phyloP scores from a whole-genome alignment of 1,140 invertebrate genomes.

The Dinoponera quadriceps region DNA sequence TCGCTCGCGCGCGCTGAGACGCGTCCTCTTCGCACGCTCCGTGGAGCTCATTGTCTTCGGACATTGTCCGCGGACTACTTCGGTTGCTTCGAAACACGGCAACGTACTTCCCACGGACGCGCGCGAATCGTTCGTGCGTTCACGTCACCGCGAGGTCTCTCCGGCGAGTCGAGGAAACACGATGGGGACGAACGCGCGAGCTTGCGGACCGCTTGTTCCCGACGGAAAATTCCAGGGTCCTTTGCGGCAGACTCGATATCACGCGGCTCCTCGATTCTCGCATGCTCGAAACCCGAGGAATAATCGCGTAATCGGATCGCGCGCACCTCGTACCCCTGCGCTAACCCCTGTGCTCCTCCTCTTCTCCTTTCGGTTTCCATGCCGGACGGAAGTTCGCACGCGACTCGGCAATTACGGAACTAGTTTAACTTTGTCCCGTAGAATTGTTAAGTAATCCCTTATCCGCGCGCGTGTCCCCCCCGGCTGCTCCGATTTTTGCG shows the following conservation, averaged over 20 bases:
- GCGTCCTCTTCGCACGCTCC: no score
- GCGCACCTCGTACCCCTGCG: background rate
- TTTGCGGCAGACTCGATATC: constrained; percentile 43
- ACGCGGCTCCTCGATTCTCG: constrained; percentile 25
- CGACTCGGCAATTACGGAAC: constrained; percentile 62
- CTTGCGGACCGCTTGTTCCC: constrained; percentile 19
- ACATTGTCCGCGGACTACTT: no score
- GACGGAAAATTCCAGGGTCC: constrained; percentile 24
- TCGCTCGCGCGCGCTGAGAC: background rate
- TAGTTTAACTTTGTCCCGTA: constrained; percentile 60
- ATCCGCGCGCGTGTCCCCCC: background rate
- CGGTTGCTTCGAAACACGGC: no score
- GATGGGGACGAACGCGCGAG: constrained; percentile 4
- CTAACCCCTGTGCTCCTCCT: constrained; percentile 5
- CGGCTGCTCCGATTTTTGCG: background rate
- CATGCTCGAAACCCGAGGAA: constrained; percentile 51
- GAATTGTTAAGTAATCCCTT: constrained; percentile 58
- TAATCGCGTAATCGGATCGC: constrained; percentile 59
- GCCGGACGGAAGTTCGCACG: constrained; percentile 33
- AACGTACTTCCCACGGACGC: no score
- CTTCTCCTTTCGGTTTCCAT: constrained; percentile 29
- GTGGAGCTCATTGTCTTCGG: no score
- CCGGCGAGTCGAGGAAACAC: background rate
- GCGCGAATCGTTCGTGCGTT: no score
- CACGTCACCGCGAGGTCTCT: background rate